Evolutionary conservation across 2,797 vertebrate species (phyloP), one percentile per base, ranked within the genome.

Genomic region (Champsocephalus esox): DNA sequence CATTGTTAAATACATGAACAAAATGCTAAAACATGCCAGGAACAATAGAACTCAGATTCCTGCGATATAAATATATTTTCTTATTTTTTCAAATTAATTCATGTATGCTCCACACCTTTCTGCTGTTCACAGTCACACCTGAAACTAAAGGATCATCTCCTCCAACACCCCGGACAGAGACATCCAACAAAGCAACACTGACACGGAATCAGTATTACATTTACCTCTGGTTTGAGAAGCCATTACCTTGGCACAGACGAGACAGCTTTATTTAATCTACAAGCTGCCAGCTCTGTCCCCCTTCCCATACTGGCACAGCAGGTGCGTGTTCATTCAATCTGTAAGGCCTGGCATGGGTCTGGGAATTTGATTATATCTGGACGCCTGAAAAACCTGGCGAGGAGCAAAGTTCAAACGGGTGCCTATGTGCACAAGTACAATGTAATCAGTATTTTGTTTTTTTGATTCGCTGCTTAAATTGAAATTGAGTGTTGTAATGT

Each of bases 241-340:
- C 89, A 90, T 93, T 93, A 92, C 88, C 88, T 87, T 93, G 92
- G 91, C 92, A 93, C 78, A 24, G 89, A 93, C 82, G 71, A 92
- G 92, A 93, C 91, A 89, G 90, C 87, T 93, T 93, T 92, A 92
- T 94, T 94, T 93, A 93, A 94, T 93, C 92, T 92, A 73, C 90
- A 91, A 89, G 87, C 91, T 93, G 89, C 92, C 86, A 92, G 85
- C 85, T 79, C 82, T 63, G 82, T 90, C 90, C 80, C 80, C 80
- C 77, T 77, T 91, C 86, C 79, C 85, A 89, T 87, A 84, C 84
- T 90, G 84, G 90, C 92, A 91, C 89, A 92, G 89, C 91, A 87
- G 85, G 86, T 84, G 88, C 87, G 85, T 89, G 89, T 88, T 91
- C 85, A 84, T 90, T 90, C 88, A 92, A 87, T 90, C 90, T 91